Evolutionary conservation across 2,113 vertebrate species (phyloP).

Genomic region (Nanorana parkeri): DNA sequence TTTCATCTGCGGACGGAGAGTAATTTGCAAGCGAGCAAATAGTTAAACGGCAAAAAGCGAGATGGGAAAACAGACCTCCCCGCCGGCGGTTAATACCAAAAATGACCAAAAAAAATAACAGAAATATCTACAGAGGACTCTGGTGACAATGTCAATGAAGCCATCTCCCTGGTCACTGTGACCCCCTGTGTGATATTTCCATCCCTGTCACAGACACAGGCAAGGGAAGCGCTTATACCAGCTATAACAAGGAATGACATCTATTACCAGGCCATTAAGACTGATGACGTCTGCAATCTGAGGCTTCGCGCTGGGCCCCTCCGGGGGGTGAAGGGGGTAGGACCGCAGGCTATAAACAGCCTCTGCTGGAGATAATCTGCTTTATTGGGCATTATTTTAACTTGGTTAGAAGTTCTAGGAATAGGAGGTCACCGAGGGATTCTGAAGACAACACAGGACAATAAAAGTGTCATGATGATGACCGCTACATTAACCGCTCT

Average conservation of each 20-base stretch:
- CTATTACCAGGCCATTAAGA: conserved; percentile 14
- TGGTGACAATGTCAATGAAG: conserved; percentile 1
- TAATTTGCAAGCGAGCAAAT: not conserved
- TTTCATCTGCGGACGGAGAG: no score
- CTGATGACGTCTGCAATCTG: conserved; percentile 9
- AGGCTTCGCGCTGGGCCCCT: not conserved
- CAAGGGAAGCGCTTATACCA: not conserved
- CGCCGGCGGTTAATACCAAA: not conserved
- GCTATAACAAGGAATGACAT: conserved; percentile 5
- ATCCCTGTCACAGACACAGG: not conserved
- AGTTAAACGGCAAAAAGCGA: conserved; percentile 6
- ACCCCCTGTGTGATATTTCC: not conserved
- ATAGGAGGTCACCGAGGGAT: conserved; percentile 14
- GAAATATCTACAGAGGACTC: not conserved
- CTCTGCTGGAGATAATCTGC: not conserved
- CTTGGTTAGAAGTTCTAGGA: conserved; percentile 36
- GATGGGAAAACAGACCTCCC: not conserved
- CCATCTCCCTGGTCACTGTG: conserved; percentile 29
- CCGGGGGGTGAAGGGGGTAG: not conserved
- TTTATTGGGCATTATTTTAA: conserved; percentile 31
- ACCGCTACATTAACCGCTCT: not conserved
- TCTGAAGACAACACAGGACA: not conserved
- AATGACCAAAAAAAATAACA: not conserved
- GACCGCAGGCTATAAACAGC: not conserved
- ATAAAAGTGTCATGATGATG: not conserved